These are phyloP conservation scores for Neopelma chrysocephalum DNA, from an alignment of 2,797 vertebrate species.

Conservation along the genomic window DNA sequence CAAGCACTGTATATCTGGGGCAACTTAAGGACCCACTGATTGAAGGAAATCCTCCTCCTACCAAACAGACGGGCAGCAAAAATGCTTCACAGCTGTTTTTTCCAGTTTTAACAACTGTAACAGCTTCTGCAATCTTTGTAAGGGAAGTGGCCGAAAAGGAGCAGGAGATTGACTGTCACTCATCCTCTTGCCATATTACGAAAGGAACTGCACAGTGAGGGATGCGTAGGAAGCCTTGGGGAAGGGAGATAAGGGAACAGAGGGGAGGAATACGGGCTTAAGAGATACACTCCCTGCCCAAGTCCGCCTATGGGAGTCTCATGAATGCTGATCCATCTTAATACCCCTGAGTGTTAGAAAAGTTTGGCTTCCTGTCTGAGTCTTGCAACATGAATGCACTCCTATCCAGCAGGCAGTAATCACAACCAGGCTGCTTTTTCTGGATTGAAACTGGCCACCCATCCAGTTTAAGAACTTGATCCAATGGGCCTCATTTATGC, in stretches of 20 bases:
- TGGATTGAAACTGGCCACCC: neutral
- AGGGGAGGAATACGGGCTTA: neutral
- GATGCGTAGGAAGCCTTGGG: neutral
- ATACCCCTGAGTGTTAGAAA: neutral
- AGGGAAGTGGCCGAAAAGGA: neutral
- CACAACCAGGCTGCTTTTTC: neutral
- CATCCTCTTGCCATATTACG: neutral
- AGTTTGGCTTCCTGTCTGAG: neutral
- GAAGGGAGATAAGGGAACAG: constrained; percentile 2
- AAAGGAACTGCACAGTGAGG: fast-evolving
- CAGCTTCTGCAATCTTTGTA: neutral
- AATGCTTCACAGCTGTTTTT: neutral
- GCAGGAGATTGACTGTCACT: neutral
- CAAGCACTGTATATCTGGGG: neutral
- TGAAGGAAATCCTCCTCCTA: constrained; percentile 31
- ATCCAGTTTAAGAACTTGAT: neutral
- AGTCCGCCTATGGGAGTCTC: neutral
- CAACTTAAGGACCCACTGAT: neutral
- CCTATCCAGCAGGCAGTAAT: neutral
- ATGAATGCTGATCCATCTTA: neutral
- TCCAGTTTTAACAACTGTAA: neutral
- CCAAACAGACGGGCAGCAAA: constrained; percentile 26
- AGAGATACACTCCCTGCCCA: neutral
- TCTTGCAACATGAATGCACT: neutral
- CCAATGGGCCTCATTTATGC: neutral